These are phyloP conservation scores for Amazona ochrocephala DNA, from an alignment of 2,797 vertebrate genomes.

Conservation along the genomic window DNA sequence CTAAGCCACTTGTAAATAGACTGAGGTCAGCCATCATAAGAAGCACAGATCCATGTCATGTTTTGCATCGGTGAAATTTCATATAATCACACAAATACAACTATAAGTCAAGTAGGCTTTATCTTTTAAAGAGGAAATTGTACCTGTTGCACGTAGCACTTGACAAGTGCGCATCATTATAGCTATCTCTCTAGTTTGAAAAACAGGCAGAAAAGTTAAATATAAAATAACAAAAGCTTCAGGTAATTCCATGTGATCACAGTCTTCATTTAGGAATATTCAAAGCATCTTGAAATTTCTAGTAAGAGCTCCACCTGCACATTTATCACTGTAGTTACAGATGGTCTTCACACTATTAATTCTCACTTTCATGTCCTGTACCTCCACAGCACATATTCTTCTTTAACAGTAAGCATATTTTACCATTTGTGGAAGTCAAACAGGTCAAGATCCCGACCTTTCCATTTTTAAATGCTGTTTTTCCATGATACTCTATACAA, in stretches of 20 bases:
- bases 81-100: neutral
- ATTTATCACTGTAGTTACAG: neutral
- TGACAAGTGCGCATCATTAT: neutral
- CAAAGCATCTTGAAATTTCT: neutral
- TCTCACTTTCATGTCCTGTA: neutral
- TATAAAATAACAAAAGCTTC: neutral
- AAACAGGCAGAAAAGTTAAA: constrained; percentile 4
- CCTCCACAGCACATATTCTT: neutral
- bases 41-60: neutral
- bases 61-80: neutral
- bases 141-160: neutral
- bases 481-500: constrained; percentile 49
- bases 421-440: constrained; percentile 60
- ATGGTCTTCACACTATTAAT: neutral
- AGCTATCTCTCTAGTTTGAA: neutral
- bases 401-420: constrained; percentile 47
- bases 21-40: neutral
- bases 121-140: neutral
- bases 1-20: neutral
- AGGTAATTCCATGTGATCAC: neutral
- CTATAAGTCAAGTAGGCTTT: neutral
- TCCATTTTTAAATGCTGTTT: constrained; percentile 57
- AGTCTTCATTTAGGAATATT: neutral
- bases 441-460: constrained; percentile 31
- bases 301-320: neutral